Evolutionary conservation across 2,797 vertebrate genomes (phyloP).

Genomic region (Octomys mimax): DNA sequence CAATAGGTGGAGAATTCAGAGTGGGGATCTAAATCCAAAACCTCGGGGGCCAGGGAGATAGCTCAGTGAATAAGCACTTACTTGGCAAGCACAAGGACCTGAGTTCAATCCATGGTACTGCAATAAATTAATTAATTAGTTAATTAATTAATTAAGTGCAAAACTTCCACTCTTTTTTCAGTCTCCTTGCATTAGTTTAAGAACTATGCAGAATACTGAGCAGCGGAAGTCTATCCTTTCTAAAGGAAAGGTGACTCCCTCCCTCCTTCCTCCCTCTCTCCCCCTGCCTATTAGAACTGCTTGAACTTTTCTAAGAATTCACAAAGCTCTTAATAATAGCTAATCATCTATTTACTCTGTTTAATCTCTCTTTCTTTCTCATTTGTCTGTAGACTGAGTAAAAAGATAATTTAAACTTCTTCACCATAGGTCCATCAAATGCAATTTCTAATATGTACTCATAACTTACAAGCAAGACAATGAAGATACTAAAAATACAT

Average conservation of each 20-base stretch:
- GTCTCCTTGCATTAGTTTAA: not conserved
- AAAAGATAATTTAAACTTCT: conserved; percentile 16
- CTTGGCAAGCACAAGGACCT: no score
- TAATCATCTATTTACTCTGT: not conserved
- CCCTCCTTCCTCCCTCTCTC: not conserved
- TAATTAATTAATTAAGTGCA: no score
- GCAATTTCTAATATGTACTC: not conserved
- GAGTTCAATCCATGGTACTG: no score
- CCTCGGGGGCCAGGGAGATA: not conserved
- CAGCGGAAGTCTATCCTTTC: not conserved
- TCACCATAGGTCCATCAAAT: not conserved
- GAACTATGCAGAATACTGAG: not conserved
- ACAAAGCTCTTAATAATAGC: not conserved
- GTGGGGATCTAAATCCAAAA: not conserved
- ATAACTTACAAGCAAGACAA: conserved; percentile 23
- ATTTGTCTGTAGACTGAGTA: not conserved
- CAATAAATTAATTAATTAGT: no score
- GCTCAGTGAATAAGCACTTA: no score
- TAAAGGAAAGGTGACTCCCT: not conserved
- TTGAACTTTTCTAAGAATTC: not conserved
- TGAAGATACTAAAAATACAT: not conserved
- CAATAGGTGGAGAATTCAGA: not conserved
- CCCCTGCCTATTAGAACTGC: not conserved
- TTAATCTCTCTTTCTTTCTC: not conserved
- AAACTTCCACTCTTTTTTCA: not conserved